A percentile compares a stretch with the other conserved stretches of the same genome.
These are phyloP conservation scores for Drosophila truncata DNA, from an alignment of 1,140 invertebrate species.

Conservation along the genomic window DNA sequence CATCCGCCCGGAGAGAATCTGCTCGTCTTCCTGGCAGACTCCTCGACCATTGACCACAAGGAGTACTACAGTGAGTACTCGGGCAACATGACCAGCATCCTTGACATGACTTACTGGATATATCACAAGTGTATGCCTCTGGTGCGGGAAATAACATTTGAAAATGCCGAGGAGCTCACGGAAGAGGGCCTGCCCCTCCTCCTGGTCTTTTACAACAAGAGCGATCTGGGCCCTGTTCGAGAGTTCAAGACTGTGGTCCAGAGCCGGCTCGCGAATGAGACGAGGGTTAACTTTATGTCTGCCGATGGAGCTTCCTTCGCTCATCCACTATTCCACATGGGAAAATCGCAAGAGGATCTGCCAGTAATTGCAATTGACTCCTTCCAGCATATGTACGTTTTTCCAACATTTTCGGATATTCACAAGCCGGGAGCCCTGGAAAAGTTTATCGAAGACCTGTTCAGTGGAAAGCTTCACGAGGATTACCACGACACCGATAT, in stretches of 20 bases:
- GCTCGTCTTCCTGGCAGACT: slow-evolving; percentile 24
- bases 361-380: slow-evolving; percentile 59
- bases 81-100: slow-evolving; percentile 21
- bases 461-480: slow-evolving; percentile 31
- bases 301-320: slow-evolving; percentile 37
- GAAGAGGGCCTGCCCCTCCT: slow-evolving; percentile 49
- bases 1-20: slow-evolving; percentile 12
- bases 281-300: slow-evolving; percentile 39
- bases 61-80: slow-evolving; percentile 25
- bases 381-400: slow-evolving; percentile 55
- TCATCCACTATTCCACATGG: slow-evolving; percentile 41
- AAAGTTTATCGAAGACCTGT: slow-evolving; percentile 32
- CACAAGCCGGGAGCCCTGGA: slow-evolving; percentile 42
- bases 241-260: slow-evolving; percentile 38
- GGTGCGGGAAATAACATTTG: slow-evolving; percentile 56
- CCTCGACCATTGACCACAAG: background rate
- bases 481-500: background rate
- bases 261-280: slow-evolving; percentile 6
- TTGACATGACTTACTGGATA: slow-evolving; percentile 20
- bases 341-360: slow-evolving; percentile 40
- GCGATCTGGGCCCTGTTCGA: slow-evolving; percentile 13
- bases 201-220: slow-evolving; percentile 45
- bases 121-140: slow-evolving; percentile 22
- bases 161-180: slow-evolving; percentile 58
- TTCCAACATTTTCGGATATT: slow-evolving; percentile 49